Base-by-base conservation (phyloP, 2,797 vertebrate species). In the Cirrhinus molitorella region DNA sequence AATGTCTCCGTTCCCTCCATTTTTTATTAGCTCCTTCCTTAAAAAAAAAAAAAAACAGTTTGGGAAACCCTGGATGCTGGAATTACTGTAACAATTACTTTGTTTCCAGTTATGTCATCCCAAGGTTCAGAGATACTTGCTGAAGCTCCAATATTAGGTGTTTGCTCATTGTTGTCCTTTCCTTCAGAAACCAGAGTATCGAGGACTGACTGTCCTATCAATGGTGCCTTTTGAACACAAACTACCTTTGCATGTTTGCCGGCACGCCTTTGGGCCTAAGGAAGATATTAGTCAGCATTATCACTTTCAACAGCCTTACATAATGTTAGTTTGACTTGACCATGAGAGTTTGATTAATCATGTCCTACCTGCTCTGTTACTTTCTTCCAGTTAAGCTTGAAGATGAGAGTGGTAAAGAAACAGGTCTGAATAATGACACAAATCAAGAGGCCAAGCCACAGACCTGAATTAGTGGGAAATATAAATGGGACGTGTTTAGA, bases 371-470 rank as follows among this genome's bases (percentile, higher is more conserved):
- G 93, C 11, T 94, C 88, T 3, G 96, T 94, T 57, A 94, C 93
- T 80, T 94, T 95, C 85, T 93, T 94, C 98, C 98, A 99, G 53
- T 99, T 89, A 14, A 97, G 94, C 31, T 88, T 95, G 73, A 93
- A 88, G 88, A 98, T 95, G 37, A 97, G 81, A 45, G 85, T 4
- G 0, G 94, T 85, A 84, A 97, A 97, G 81, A 96, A 96, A 11
- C 81, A 25, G 0, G 90, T 83, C 90, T 97, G 93, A 16, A 96
- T 34, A 5, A 88, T 34, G 21, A 92, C 71, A 45, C 95, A 95
- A 21, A 94, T 10, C 0, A 95, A 86, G 79, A 99, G 87, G 4
- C 97, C 97, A 1, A 94, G 68, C 96, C 97, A 99, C 3, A 97
- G 90, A 70, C 97, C 98, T 99, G 78, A 76, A 11, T 83, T 75